phyloP scores from a whole-genome alignment of 1,140 invertebrate genomes.

The Ceratosolen fusciceps region DNA sequence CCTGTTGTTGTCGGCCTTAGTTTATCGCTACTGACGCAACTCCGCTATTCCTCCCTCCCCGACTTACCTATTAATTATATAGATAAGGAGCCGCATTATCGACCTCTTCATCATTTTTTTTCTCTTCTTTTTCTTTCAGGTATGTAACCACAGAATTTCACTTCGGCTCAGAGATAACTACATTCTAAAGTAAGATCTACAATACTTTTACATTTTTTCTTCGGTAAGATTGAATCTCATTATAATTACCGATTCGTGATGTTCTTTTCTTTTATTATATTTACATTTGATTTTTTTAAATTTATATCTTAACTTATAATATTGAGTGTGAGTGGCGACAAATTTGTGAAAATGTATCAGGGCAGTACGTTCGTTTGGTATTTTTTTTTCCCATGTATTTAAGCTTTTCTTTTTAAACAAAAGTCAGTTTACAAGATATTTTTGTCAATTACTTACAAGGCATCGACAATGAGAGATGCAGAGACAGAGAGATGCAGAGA shows the following conservation, averaged over 20 bases:
- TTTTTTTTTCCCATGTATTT: too few relatives aligned
- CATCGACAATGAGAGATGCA: too few relatives aligned
- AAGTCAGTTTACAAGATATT: too few relatives aligned
- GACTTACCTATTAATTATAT: not conserved
- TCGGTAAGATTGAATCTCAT: not conserved
- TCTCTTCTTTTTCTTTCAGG: conserved; percentile 33
- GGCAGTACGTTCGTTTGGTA: too few relatives aligned
- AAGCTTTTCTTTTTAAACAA: too few relatives aligned
- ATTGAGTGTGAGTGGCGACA: too few relatives aligned
- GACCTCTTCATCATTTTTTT: not conserved
- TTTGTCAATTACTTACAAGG: too few relatives aligned
- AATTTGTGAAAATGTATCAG: too few relatives aligned
- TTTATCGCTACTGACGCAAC: not conserved
- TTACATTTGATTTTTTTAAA: not conserved
- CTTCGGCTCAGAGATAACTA: not conserved
- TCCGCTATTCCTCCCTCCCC: not conserved
- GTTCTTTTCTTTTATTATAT: not conserved
- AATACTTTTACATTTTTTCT: not conserved
- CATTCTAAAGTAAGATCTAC: conserved; percentile 22
- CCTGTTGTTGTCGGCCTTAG: not conserved
- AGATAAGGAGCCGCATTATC: conserved; percentile 4
- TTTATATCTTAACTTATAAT: too few relatives aligned
- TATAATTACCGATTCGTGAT: not conserved
- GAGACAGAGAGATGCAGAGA: too few relatives aligned
- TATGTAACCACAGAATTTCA: conserved; percentile 5